These are phyloP conservation scores for Tipula helvola DNA, from an alignment of 2,888 invertebrate genomes.

Conservation along the genomic window DNA sequence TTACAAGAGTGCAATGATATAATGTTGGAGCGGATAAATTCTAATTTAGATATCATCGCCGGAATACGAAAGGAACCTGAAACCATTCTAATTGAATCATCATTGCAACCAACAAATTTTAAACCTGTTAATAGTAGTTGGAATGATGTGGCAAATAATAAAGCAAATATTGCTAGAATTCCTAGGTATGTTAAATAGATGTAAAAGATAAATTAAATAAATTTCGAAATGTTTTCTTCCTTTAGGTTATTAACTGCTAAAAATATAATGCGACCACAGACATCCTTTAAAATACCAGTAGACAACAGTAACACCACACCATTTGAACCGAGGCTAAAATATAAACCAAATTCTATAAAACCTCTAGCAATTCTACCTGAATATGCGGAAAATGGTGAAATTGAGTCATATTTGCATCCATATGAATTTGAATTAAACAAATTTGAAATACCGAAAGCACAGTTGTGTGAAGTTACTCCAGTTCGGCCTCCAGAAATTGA, in stretches of 20 bases:
- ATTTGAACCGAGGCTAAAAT: constrained; percentile 71
- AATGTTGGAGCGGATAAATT: constrained; percentile 67
- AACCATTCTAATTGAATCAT: constrained; percentile 37
- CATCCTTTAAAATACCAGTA: constrained; percentile 68
- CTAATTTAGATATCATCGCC: constrained; percentile 53
- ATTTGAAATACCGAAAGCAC: constrained; percentile 45
- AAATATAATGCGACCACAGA: constrained; percentile 69
- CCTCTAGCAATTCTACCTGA: constrained; percentile 64
- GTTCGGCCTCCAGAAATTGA: constrained; percentile 39
- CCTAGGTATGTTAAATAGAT: background rate
- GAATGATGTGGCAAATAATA: constrained; percentile 34
- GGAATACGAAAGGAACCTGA: constrained; percentile 44
- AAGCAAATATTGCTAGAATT: background rate
- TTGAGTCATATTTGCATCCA: constrained; percentile 68
- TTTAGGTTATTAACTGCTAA: constrained; percentile 50
- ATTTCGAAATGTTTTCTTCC: background rate
- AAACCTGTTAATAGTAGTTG: constrained; percentile 43
- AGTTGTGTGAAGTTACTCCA: constrained; percentile 38
- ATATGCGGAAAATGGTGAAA: constrained; percentile 47
- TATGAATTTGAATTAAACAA: constrained; percentile 73
- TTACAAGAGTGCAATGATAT: constrained; percentile 72
- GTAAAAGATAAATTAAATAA: background rate
- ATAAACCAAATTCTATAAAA: constrained; percentile 78
- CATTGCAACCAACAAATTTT: background rate
- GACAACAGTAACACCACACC: constrained; percentile 63